Percentiles rank a stretch among this genome's conserved stretches.
Conservation (phyloP, 1,140 invertebrate species). For the Paralvinella palmiformis region DNA sequence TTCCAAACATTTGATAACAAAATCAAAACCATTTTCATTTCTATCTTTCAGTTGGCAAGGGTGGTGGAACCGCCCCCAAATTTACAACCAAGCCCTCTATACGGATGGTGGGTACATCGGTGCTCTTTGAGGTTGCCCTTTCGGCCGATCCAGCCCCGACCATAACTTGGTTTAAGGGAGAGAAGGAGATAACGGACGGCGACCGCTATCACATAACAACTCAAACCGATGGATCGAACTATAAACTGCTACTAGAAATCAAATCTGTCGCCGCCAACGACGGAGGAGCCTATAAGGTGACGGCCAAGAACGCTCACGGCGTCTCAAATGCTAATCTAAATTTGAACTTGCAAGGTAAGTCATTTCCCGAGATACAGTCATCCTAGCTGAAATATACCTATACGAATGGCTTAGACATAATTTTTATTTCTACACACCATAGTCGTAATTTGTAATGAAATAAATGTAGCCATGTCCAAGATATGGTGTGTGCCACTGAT, state of each 20-base stretch:
- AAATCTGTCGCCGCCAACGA: constrained; percentile 76
- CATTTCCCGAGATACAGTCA: too few relatives aligned
- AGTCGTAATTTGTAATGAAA: too few relatives aligned
- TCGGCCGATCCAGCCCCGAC: constrained; percentile 88
- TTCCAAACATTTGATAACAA: too few relatives aligned
- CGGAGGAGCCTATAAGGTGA: constrained; percentile 94
- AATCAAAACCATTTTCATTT: background rate
- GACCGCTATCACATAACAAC: constrained; percentile 87
- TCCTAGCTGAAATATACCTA: too few relatives aligned
- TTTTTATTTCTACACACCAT: too few relatives aligned
- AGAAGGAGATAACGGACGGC: constrained; percentile 83
- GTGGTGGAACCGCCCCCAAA: constrained; percentile 75
- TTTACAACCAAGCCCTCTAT: constrained; percentile 95
- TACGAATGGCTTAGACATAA: too few relatives aligned
- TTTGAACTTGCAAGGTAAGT: constrained; percentile 76
- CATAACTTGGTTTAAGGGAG: constrained; percentile 84
- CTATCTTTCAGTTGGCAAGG: background rate
- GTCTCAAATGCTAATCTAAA: constrained; percentile 97
- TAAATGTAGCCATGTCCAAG: too few relatives aligned
- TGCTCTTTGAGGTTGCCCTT: constrained; percentile 91
- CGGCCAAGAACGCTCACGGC: constrained; percentile 94
- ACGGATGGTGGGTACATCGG: constrained; percentile 73
- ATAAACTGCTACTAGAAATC: constrained; percentile 79
- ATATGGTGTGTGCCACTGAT: too few relatives aligned
- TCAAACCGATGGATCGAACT: constrained; percentile 68